phyloP scores from a whole-genome alignment of 2,888 invertebrate species.

The Ormyrus nitidulus region DNA sequence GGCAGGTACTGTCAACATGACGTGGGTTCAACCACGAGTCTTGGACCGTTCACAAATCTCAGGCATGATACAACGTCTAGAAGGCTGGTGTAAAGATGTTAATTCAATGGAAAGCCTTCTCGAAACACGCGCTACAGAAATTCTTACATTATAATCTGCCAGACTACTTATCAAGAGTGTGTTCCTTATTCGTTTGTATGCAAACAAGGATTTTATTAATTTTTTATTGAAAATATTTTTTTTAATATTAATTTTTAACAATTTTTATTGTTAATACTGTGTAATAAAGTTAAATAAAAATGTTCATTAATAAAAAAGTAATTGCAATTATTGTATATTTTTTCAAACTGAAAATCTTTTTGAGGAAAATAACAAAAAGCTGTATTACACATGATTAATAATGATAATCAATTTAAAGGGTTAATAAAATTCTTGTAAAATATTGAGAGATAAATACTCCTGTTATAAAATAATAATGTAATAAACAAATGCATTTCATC shows the following conservation, averaged over 20 bases:
- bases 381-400: conserved; percentile 18
- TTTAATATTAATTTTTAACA: not conserved
- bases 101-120: conserved; percentile 84
- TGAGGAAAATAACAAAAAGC: not conserved
- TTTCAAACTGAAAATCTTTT: no score
- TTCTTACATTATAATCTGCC: conserved; percentile 80
- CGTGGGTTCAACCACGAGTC: conserved; percentile 91
- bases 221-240: conserved; percentile 16
- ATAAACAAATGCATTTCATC: conserved; percentile 30
- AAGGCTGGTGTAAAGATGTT: conserved; percentile 86
- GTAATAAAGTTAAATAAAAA: conserved; percentile 13
- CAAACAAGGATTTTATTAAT: conserved; percentile 37
- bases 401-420: conserved; percentile 26
- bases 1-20: conserved; percentile 83
- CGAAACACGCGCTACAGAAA: conserved; percentile 86
- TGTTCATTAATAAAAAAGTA: not conserved
- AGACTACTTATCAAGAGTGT: conserved; percentile 46
- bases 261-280: conserved; percentile 11
- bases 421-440: conserved; percentile 24
- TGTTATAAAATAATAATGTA: conserved; percentile 12
- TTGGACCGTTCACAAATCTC: conserved; percentile 83
- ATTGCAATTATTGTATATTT: no score
- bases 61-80: conserved; percentile 83
- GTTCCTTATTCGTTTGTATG: conserved; percentile 50
- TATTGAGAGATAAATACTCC: conserved; percentile 24